Conservation (phyloP, 2,888 invertebrate genomes). For the Pomacea canaliculata region DNA sequence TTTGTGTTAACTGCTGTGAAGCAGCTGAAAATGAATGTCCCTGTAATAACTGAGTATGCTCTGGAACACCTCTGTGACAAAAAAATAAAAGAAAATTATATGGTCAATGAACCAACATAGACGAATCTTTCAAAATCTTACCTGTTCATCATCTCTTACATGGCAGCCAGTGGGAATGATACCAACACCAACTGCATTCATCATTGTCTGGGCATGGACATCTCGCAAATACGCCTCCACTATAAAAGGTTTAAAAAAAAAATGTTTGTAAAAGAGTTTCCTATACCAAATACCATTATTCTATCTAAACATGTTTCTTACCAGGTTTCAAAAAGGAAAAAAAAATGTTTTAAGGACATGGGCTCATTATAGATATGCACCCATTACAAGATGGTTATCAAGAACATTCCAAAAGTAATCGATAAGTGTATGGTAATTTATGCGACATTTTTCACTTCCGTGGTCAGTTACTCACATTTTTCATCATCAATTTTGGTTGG, state of each 20-base stretch:
- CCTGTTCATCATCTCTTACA: slow-evolving; percentile 78
- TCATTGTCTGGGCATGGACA: slow-evolving; percentile 71
- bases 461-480: slow-evolving; percentile 51
- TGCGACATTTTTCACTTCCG: no score
- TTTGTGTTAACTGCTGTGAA: no score
- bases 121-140: slow-evolving; percentile 31
- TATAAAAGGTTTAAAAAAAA: slow-evolving; percentile 8
- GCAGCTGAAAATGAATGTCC: no score
- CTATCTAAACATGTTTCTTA: not conserved
- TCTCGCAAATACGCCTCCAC: slow-evolving; percentile 82
- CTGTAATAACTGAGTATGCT: not conserved
- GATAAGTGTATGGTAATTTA: no score
- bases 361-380: no score
- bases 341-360: no score
- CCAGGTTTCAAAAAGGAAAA: not conserved
- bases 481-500: slow-evolving; percentile 77
- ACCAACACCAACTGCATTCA: slow-evolving; percentile 72
- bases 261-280: not conserved
- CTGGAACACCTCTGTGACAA: no score
- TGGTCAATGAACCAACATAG: no score
- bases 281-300: not conserved
- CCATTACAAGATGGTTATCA: no score
- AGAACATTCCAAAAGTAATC: no score
- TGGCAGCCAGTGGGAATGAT: slow-evolving; percentile 80
- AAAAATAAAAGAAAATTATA: no score